Conservation (phyloP, 2,888 invertebrate species). For the Pegoplata infirma region DNA sequence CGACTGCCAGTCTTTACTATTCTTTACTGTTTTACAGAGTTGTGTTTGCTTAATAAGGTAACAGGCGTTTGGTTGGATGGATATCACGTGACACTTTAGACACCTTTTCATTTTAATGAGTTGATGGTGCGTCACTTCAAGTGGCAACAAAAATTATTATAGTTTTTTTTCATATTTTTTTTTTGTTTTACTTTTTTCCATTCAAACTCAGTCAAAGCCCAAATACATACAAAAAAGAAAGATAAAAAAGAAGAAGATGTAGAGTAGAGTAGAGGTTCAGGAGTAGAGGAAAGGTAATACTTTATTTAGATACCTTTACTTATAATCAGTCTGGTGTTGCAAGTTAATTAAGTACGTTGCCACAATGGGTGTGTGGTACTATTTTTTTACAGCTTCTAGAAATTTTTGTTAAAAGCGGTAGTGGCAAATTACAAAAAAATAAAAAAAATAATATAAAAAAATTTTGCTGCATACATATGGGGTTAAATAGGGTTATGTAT, state of each 20-base stretch:
- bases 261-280: too few relatives aligned
- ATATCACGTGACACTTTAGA: conserved; percentile 73
- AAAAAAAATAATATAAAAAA: conserved; percentile 41
- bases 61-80: conserved; percentile 65
- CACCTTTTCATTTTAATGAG: conserved; percentile 68
- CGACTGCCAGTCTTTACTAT: conserved; percentile 24
- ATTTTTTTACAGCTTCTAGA: conserved; percentile 29
- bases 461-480: conserved; percentile 22
- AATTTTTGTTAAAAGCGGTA: conserved; percentile 50
- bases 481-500: conserved; percentile 45
- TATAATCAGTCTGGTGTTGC: conserved; percentile 58
- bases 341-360: conserved; percentile 61
- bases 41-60: conserved; percentile 58
- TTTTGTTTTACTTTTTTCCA: not conserved
- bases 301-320: conserved; percentile 49
- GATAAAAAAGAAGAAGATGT: too few relatives aligned
- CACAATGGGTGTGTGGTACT: conserved; percentile 41
- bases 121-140: conserved; percentile 62
- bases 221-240: not conserved
- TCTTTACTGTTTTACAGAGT: conserved; percentile 26
- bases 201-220: too few relatives aligned
- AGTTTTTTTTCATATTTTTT: conserved; percentile 53
- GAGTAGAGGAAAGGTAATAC: conserved; percentile 17
- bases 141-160: conserved; percentile 57
- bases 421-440: conserved; percentile 29